Evolutionary conservation across 2,797 vertebrate genomes (phyloP).

Genomic region (Gobionotothen gibberifrons): DNA sequence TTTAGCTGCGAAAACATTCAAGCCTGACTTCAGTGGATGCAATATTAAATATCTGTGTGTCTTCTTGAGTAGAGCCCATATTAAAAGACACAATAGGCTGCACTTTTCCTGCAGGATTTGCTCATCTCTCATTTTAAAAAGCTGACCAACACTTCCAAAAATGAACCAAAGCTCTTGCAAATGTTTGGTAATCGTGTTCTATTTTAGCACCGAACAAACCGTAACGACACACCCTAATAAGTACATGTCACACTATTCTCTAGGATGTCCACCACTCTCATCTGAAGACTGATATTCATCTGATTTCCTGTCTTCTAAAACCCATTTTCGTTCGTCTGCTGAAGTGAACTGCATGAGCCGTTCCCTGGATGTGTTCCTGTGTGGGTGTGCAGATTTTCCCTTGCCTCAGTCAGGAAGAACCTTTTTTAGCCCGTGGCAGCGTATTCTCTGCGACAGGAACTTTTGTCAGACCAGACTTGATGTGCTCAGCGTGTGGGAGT

Average conservation of each 20-base stretch:
- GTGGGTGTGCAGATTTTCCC: conserved; percentile 30
- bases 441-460: conserved; percentile 13
- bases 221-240: not conserved
- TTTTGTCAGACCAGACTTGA: conserved; percentile 33
- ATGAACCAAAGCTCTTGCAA: too few relatives aligned
- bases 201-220: too few relatives aligned
- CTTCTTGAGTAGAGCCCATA: too few relatives aligned
- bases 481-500: conserved; percentile 35
- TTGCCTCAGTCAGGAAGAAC: not conserved
- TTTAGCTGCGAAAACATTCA: too few relatives aligned
- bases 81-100: too few relatives aligned
- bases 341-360: not conserved
- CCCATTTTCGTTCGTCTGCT: conserved; percentile 1
- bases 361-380: conserved; percentile 42
- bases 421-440: conserved; percentile 20
- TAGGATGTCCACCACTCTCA: not conserved
- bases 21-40: too few relatives aligned
- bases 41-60: too few relatives aligned
- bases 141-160: too few relatives aligned
- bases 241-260: not conserved
- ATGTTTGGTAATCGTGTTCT: too few relatives aligned
- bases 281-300: conserved; percentile 1
- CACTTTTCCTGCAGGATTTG: too few relatives aligned
- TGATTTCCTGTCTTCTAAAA: conserved; percentile 19
- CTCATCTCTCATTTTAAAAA: too few relatives aligned